A percentile compares a stretch with the other conserved stretches of the same genome.
phyloP scores from a whole-genome alignment of 2,113 vertebrate genomes.

The Athene cunicularia region DNA sequence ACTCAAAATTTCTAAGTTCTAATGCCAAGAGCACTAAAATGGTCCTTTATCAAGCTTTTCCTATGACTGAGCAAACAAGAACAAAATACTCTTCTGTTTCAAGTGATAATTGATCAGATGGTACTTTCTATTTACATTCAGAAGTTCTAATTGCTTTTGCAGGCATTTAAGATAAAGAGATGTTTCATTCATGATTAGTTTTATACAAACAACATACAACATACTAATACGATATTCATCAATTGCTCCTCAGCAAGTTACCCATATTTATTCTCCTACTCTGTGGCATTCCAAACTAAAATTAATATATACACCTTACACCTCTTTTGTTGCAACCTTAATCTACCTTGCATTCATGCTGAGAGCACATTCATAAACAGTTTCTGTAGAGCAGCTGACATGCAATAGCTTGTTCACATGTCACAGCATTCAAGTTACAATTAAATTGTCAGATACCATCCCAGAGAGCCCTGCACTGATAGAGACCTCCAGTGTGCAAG shows the following conservation, averaged over 20 bases:
- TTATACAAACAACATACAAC: not conserved
- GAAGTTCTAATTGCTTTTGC: not conserved
- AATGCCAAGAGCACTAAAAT: not conserved
- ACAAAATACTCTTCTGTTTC: not conserved
- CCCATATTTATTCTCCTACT: not conserved
- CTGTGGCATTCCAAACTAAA: not conserved
- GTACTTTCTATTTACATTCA: not conserved
- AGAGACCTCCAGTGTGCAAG: not conserved
- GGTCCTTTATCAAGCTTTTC: not conserved
- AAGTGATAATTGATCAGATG: not conserved
- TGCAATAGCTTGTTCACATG: slow-evolving; percentile 14
- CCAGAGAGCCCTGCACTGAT: not conserved
- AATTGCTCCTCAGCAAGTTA: not conserved
- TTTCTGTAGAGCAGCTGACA: slow-evolving; percentile 32
- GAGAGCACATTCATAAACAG: slow-evolving; percentile 19
- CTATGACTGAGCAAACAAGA: not conserved
- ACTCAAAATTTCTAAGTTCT: not conserved
- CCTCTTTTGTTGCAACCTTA: not conserved
- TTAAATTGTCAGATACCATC: slow-evolving; percentile 26
- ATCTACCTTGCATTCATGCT: slow-evolving; percentile 29
- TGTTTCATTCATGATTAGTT: not conserved
- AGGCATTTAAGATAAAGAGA: not conserved
- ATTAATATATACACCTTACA: slow-evolving; percentile 10
- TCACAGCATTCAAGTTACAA: slow-evolving; percentile 49
- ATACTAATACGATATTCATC: not conserved